Conservation (phyloP, 2,888 invertebrate species). For the Epirrhoe alternata region DNA sequence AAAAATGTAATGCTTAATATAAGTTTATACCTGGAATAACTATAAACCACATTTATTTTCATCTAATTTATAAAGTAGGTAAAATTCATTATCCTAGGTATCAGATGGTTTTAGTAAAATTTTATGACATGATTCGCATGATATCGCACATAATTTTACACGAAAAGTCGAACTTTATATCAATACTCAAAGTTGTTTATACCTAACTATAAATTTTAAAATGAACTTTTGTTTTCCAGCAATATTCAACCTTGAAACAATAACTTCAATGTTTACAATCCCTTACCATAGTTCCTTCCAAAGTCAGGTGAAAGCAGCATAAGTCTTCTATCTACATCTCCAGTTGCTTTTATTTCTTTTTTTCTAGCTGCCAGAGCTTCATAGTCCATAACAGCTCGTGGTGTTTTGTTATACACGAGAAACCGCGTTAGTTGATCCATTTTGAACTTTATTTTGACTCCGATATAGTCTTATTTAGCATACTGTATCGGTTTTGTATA, state of each 20-base stretch:
- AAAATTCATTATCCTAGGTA: no score
- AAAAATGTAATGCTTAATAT: no score
- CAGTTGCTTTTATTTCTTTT: slow-evolving; percentile 53
- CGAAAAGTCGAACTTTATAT: no score
- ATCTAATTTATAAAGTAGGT: no score
- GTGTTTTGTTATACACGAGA: slow-evolving; percentile 74
- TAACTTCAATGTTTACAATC: not conserved
- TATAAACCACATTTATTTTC: no score
- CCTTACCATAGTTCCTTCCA: slow-evolving; percentile 69
- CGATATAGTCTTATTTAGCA: not conserved
- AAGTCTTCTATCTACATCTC: slow-evolving; percentile 64
- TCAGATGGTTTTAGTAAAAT: no score
- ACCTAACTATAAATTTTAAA: no score
- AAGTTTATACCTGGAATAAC: no score
- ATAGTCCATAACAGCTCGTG: slow-evolving; percentile 70
- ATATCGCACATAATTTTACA: no score
- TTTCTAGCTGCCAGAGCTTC: slow-evolving; percentile 64
- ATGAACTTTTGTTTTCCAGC: no score
- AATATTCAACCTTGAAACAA: not conserved
- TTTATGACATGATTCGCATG: no score
- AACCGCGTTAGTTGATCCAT: slow-evolving; percentile 76
- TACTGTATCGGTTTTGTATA: not conserved
- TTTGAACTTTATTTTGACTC: slow-evolving; percentile 22
- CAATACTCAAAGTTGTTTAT: no score
- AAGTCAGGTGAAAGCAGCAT: slow-evolving; percentile 71